Base-by-base conservation (phyloP, 1,140 invertebrate species). In the Planococcus citri region DNA sequence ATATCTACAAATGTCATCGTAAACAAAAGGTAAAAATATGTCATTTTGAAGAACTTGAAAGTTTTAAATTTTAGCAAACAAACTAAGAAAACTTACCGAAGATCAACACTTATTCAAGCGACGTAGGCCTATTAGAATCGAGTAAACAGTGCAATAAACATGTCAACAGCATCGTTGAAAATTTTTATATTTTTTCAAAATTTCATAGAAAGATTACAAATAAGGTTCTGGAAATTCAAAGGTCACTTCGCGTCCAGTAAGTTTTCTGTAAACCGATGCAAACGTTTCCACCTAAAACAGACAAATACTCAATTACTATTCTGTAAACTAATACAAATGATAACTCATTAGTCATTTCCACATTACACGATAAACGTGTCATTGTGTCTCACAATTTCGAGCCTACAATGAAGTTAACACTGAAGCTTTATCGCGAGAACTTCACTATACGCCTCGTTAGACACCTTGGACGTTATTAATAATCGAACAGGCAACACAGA, bases 181-280 rank as follows among this genome's bases (percentile, higher is more conserved):
- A n/a, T n/a, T n/a, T n/a, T n/a, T n/a, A n/a, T n/a, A n/a, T 24
- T 64, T 64, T 64, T 64, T 27, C 21, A 64, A 64, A 24, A 64
- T 17, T 58, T 64, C 25, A 64, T 64, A 27, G 10, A 64, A 27
- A 64, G 60, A 25, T 91, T 90, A 93, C 86, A 92, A 87, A 84
- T 92, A 93, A 76, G 93, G 91, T 84, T 99, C 97, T 71, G 95
- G 95, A 83, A 99, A 99, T 85, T 99, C 95, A 79, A 99, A 99
- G 72, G 87, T 93, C 68, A 99, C 97, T 83, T 98, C 94, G 77
- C 97, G 94, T 74, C 96, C 96, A 73, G 97, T 99, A 72, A 99
- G 82, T 80, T 97, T 97, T 83, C 98, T 98, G 85, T 99, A 99
- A 71, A 99, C 94, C 72, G 92, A 90, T 74, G 92, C 88, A 84